phyloP scores from a whole-genome alignment of 2,113 vertebrate species.

The Jaculus jaculus region DNA sequence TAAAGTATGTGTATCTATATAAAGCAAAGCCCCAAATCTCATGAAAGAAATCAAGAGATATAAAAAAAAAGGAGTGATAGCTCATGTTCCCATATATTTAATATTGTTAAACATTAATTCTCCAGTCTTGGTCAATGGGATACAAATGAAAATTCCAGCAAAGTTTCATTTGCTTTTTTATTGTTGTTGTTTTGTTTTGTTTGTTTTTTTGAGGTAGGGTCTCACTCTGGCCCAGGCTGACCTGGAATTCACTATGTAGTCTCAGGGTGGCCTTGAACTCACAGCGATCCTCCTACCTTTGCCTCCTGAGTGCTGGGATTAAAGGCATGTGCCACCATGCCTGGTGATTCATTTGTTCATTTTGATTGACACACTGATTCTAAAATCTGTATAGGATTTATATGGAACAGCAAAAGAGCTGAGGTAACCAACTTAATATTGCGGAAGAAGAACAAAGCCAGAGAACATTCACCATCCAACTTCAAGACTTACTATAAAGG shows the following conservation, averaged over 20 bases:
- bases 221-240: too few species aligned
- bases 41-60: not conserved
- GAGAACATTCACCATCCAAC: not conserved
- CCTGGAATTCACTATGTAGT: too few species aligned
- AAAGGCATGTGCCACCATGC: too few species aligned
- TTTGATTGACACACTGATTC: not conserved
- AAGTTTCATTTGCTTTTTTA: not conserved
- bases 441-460: not conserved
- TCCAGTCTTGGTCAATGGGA: not conserved
- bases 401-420: not conserved
- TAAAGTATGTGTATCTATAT: not conserved
- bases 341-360: not conserved
- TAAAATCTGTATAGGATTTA: not conserved
- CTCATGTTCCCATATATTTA: not conserved
- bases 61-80: not conserved
- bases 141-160: not conserved
- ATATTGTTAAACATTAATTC: not conserved
- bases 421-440: not conserved
- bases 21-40: not conserved
- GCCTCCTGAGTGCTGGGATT: too few species aligned
- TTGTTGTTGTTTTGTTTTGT: too few species aligned
- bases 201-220: too few species aligned
- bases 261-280: too few species aligned
- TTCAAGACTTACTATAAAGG: not conserved
- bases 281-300: too few species aligned